A percentile compares a stretch with the other conserved stretches of the same genome.
These are phyloP conservation scores for Stigmatopora nigra DNA, from an alignment of 2,113 vertebrate species.

Conservation along the genomic window DNA sequence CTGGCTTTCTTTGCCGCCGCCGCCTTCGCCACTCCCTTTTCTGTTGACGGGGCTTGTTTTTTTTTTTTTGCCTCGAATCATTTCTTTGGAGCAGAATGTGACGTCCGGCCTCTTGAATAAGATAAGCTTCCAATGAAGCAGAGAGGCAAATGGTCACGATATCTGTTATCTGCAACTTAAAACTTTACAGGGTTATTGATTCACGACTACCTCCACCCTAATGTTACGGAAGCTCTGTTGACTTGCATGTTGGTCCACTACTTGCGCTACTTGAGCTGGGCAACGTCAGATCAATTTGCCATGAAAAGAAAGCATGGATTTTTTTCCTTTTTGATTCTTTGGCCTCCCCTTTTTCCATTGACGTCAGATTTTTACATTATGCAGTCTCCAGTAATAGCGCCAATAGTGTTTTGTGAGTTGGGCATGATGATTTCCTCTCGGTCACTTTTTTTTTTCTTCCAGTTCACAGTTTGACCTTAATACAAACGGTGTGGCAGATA, in stretches of 20 bases:
- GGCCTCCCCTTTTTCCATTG: not conserved
- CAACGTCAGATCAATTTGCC: not conserved
- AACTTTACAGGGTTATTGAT: no score
- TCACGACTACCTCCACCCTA: no score
- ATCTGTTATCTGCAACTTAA: no score
- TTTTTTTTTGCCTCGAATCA: not conserved
- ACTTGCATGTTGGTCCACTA: no score
- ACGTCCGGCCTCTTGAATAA: no score
- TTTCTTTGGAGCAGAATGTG: not conserved
- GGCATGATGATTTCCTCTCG: not conserved
- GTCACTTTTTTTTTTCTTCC: not conserved
- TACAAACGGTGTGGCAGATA: not conserved
- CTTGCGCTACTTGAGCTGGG: no score
- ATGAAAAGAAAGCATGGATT: conserved; percentile 1
- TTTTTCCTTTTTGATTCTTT: not conserved
- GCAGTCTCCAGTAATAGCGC: not conserved
- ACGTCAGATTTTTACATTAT: conserved; percentile 8
- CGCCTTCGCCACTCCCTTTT: no score
- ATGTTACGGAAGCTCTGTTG: no score
- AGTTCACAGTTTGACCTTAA: not conserved
- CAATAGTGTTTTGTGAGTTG: conserved; percentile 4
- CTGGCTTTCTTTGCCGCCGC: no score
- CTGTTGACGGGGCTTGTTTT: not conserved
- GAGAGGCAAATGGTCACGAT: no score
- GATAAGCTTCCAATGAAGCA: no score